Percentiles rank a stretch among this genome's conserved stretches.
Evolutionary conservation across 2,797 vertebrate genomes (phyloP).

Genomic region (Martes flavigula): DNA sequence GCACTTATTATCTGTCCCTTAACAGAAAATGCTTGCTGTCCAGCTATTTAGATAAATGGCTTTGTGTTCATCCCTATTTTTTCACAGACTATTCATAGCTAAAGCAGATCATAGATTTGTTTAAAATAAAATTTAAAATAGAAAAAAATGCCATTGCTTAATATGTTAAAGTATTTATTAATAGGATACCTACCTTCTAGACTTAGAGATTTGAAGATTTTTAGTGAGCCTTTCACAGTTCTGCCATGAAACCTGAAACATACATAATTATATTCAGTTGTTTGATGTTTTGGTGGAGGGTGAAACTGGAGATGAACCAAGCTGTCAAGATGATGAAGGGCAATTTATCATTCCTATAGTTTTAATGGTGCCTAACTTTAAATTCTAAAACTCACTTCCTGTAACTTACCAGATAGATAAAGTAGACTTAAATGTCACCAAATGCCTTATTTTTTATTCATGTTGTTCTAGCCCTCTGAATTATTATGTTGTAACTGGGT

Average conservation of each 20-base stretch:
- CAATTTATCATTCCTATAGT: not conserved
- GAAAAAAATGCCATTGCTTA: not conserved
- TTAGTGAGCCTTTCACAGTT: slow-evolving; percentile 19
- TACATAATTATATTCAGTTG: not conserved
- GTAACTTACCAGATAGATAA: slow-evolving; percentile 28
- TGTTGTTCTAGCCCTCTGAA: slow-evolving; percentile 2
- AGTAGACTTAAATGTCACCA: slow-evolving; percentile 23
- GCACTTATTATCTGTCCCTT: not conserved
- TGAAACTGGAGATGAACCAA: not conserved
- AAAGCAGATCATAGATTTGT: slow-evolving; percentile 34
- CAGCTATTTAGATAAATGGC: not conserved
- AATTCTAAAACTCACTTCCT: slow-evolving; percentile 45
- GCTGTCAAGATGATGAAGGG: not conserved
- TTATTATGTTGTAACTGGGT: not conserved
- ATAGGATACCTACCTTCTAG: not conserved
- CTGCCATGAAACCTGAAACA: slow-evolving; percentile 5
- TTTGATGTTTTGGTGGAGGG: not conserved
- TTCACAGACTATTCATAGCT: slow-evolving; percentile 10
- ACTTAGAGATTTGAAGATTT: slow-evolving; percentile 40
- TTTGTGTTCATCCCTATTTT: slow-evolving; percentile 25
- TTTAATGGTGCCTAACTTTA: slow-evolving; percentile 12
- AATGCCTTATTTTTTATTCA: slow-evolving; percentile 30
- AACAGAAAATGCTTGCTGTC: slow-evolving; percentile 1
- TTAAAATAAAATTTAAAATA: slow-evolving; percentile 48
- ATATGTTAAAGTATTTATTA: slow-evolving; percentile 39